These are phyloP conservation scores for Embiotoca jacksoni DNA, from an alignment of 2,113 vertebrate genomes.

Conservation along the genomic window DNA sequence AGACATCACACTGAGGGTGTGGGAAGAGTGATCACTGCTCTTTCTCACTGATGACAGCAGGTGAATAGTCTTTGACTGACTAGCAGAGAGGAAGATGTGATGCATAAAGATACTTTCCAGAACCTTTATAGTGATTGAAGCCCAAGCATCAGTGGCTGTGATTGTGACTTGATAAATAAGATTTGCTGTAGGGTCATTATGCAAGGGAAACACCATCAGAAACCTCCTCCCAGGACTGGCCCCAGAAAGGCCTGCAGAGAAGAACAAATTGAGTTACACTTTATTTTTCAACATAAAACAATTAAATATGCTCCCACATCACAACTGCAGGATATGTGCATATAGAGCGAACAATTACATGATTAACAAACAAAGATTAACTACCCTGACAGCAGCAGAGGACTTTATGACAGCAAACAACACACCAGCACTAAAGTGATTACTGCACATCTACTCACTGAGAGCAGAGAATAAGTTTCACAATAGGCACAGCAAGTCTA, in stretches of 20 bases:
- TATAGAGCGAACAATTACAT: background rate
- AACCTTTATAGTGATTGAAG: slow-evolving; percentile 36
- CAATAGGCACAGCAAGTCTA: slow-evolving; percentile 20
- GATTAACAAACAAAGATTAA: slow-evolving; percentile 24
- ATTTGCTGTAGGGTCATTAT: slow-evolving; percentile 47
- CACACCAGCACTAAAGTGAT: slow-evolving; percentile 7
- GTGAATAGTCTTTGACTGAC: slow-evolving; percentile 30
- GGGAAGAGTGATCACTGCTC: slow-evolving; percentile 12
- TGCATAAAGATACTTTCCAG: slow-evolving; percentile 30
- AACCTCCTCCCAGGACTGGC: slow-evolving; percentile 30
- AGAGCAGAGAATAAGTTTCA: slow-evolving; percentile 25
- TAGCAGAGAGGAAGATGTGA: slow-evolving; percentile 24
- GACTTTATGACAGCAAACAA: slow-evolving; percentile 25
- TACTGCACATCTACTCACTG: slow-evolving; percentile 16
- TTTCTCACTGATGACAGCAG: slow-evolving; percentile 23
- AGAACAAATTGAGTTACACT: slow-evolving; percentile 15
- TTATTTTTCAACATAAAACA: slow-evolving; percentile 5
- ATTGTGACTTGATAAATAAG: slow-evolving; percentile 18
- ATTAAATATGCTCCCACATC: slow-evolving; percentile 18
- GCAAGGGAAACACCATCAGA: slow-evolving; percentile 45
- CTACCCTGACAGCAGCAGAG: slow-evolving; percentile 13
- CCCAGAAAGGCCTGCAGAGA: slow-evolving; percentile 40
- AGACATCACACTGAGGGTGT: slow-evolving; percentile 36
- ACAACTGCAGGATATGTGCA: slow-evolving; percentile 10
- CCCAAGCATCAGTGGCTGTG: slow-evolving; percentile 25